Evolutionary conservation across 2,113 vertebrate species (phyloP).

Genomic region (Nothocercus nigrocapillus): DNA sequence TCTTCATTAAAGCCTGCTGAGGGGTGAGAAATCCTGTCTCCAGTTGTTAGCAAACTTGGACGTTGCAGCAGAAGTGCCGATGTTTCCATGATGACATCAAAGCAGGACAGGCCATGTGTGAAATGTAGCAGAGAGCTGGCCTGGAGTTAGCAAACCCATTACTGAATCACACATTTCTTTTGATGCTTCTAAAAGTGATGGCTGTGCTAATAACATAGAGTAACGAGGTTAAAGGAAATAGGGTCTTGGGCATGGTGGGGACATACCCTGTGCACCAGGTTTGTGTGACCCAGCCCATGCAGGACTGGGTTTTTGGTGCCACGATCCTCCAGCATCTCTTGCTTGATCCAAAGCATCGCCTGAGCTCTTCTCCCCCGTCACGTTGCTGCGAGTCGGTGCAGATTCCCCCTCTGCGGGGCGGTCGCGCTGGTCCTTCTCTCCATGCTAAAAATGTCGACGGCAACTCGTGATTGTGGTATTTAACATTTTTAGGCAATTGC

Average conservation of each 20-base stretch:
- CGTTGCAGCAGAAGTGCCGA: not conserved
- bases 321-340: too few species aligned
- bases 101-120: not conserved
- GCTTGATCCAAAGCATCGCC: too few species aligned
- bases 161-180: not conserved
- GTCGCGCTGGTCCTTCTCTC: not conserved
- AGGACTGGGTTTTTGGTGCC: too few species aligned
- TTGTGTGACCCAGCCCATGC: too few species aligned
- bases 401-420: not conserved
- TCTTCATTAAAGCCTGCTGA: not conserved
- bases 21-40: not conserved
- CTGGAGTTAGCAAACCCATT: not conserved
- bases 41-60: not conserved
- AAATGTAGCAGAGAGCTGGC: not conserved
- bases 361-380: too few species aligned
- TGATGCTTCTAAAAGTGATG: not conserved
- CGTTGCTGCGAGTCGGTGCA: not conserved
- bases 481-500: constrained; percentile 56
- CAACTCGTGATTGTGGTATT: constrained; percentile 1
- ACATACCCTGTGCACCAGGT: not conserved
- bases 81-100: not conserved
- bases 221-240: too few species aligned
- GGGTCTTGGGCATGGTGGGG: too few species aligned
- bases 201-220: not conserved
- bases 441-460: not conserved